A percentile compares a stretch with the other conserved stretches of the same genome.
Conservation (phyloP, 1,140 invertebrate species). For the Hyposmocoma kahamanoa region DNA sequence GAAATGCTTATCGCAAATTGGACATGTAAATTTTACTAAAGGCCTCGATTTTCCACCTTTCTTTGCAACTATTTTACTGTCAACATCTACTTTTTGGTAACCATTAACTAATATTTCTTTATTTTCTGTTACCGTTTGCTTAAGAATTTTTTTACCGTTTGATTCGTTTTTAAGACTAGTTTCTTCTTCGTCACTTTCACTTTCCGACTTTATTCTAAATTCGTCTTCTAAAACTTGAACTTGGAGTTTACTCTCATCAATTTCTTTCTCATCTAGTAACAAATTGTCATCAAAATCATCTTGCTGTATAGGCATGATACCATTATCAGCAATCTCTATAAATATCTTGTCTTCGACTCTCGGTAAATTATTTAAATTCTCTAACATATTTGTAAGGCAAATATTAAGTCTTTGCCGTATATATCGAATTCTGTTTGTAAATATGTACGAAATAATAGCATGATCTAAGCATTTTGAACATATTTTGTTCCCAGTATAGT, state of each 20-base stretch:
- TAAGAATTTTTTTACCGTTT: slow-evolving; percentile 31
- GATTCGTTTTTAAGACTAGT: slow-evolving; percentile 11
- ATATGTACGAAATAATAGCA: slow-evolving; percentile 46
- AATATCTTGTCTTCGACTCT: slow-evolving; percentile 39
- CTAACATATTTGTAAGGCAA: slow-evolving; percentile 40
- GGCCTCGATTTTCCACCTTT: no score
- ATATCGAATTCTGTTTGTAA: slow-evolving; percentile 37
- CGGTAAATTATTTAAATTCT: slow-evolving; percentile 26
- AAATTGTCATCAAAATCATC: slow-evolving; percentile 21
- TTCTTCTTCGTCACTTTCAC: slow-evolving; percentile 17
- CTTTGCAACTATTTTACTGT: no score
- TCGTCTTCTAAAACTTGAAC: slow-evolving; percentile 62
- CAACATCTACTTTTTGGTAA: slow-evolving; percentile 13
- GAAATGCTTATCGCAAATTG: slow-evolving; percentile 52
- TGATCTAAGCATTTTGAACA: slow-evolving; percentile 53
- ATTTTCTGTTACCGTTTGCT: slow-evolving; percentile 14
- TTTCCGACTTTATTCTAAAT: slow-evolving; percentile 41
- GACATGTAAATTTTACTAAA: no score
- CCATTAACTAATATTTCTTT: slow-evolving; percentile 28
- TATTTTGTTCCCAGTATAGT: slow-evolving; percentile 51
- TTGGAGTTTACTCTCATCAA: slow-evolving; percentile 34
- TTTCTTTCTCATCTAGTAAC: slow-evolving; percentile 21
- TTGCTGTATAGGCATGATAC: slow-evolving; percentile 32
- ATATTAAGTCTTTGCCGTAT: slow-evolving; percentile 40
- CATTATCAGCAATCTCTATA: slow-evolving; percentile 43